Conservation (phyloP, 2,797 vertebrate genomes). For the Diplodus sargus region DNA sequence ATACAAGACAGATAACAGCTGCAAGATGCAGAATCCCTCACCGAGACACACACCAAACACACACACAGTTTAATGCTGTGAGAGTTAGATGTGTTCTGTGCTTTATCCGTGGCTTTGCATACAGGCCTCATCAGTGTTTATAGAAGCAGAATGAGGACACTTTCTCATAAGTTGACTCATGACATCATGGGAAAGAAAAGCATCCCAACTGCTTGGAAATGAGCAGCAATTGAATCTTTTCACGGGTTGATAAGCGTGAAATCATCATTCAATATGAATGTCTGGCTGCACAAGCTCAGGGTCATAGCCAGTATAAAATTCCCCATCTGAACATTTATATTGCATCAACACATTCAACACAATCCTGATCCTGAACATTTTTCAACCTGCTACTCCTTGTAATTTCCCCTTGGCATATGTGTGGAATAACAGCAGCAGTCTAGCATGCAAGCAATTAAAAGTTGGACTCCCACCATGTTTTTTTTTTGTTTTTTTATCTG, state of each 20-base stretch:
- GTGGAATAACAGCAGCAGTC: slow-evolving; percentile 26
- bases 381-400: background rate
- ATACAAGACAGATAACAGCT: slow-evolving; percentile 31
- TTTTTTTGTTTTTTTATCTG: slow-evolving; percentile 22
- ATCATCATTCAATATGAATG: background rate
- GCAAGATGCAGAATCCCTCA: background rate
- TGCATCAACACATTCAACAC: background rate
- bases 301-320: background rate
- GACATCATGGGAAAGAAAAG: background rate
- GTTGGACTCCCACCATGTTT: slow-evolving; percentile 35
- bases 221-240: background rate
- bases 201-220: background rate
- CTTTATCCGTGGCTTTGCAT: background rate
- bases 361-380: background rate
- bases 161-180: background rate
- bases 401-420: slow-evolving; percentile 31
- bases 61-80: background rate
- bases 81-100: background rate
- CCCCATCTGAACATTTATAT: background rate
- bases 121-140: background rate
- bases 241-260: background rate
- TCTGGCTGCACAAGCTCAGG: background rate
- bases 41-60: background rate
- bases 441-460: slow-evolving; percentile 45
- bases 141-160: background rate